phyloP scores from a whole-genome alignment of 2,888 invertebrate genomes.

The Heterodera filipjevi region DNA sequence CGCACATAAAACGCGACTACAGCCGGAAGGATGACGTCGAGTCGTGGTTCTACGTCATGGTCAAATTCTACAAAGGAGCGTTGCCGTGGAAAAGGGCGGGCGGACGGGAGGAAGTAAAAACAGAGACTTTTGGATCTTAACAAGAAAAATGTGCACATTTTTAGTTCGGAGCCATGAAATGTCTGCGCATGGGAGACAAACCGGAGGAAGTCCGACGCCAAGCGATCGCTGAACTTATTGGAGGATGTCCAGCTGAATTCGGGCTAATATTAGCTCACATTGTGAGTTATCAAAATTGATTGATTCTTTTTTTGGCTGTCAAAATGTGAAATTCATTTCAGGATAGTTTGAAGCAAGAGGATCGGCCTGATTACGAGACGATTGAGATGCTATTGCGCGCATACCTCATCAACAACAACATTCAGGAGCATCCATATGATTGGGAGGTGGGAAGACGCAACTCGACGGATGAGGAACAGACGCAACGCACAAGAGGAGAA shows the following conservation, averaged over 20 bases:
- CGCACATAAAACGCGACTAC: constrained; percentile 40
- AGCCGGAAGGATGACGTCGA: constrained; percentile 56
- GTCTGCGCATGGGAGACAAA: background rate
- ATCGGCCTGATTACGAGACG: constrained; percentile 10
- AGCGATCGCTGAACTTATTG: background rate
- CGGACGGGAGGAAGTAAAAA: no score
- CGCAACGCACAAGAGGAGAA: no score
- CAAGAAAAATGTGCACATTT: no score
- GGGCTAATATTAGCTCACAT: background rate
- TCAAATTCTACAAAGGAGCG: constrained; percentile 41
- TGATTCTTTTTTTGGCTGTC: background rate
- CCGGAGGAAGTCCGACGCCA: background rate
- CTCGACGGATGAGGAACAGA: no score
- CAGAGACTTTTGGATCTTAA: no score
- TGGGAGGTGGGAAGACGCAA: constrained; percentile 45
- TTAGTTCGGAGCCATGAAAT: background rate
- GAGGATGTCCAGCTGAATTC: background rate
- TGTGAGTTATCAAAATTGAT: background rate
- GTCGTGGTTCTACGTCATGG: constrained; percentile 56
- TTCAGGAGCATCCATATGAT: constrained; percentile 56
- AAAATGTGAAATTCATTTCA: background rate
- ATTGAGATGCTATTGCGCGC: constrained; percentile 48
- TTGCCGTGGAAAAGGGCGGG: constrained; percentile 34
- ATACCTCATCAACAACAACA: constrained; percentile 42
- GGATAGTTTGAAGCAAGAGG: background rate